Conservation (phyloP, 1,140 invertebrate species). For the Tetragnatha versicolor region DNA sequence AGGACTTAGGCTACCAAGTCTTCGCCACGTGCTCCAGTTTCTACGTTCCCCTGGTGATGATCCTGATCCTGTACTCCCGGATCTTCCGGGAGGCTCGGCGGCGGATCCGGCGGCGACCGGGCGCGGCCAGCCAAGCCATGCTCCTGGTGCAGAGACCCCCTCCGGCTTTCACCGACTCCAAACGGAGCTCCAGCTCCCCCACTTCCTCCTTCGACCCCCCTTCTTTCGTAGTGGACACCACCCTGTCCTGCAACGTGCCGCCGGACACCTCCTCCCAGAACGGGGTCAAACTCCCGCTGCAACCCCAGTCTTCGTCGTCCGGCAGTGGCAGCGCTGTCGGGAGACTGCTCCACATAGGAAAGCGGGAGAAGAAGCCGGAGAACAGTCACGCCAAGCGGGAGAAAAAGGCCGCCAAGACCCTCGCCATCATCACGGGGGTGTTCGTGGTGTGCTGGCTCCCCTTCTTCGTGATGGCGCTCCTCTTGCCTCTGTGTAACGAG, state of each 20-base stretch:
- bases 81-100: constrained; percentile 67
- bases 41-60: constrained; percentile 90
- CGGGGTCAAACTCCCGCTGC: not conserved
- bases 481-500: constrained; percentile 81
- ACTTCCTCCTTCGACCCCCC: constrained; percentile 35
- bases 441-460: constrained; percentile 94
- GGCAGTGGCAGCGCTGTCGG: not conserved
- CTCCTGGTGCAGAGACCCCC: constrained; percentile 38
- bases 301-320: not conserved
- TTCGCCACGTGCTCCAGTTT: constrained; percentile 89
- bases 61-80: constrained; percentile 91
- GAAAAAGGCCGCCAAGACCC: constrained; percentile 69
- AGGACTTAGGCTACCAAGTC: constrained; percentile 84
- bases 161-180: constrained; percentile 25
- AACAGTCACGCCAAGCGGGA: constrained; percentile 73
- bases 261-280: constrained; percentile 46
- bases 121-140: constrained; percentile 50
- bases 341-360: constrained; percentile 14
- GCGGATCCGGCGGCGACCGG: constrained; percentile 55
- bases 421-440: constrained; percentile 71
- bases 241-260: constrained; percentile 8
- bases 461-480: constrained; percentile 88
- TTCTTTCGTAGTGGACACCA: constrained; percentile 28
- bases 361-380: constrained; percentile 56
- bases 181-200: constrained; percentile 29